These are phyloP conservation scores for Ichneumoninae sp. DNA, from an alignment of 2,888 invertebrate species.

Conservation along the genomic window DNA sequence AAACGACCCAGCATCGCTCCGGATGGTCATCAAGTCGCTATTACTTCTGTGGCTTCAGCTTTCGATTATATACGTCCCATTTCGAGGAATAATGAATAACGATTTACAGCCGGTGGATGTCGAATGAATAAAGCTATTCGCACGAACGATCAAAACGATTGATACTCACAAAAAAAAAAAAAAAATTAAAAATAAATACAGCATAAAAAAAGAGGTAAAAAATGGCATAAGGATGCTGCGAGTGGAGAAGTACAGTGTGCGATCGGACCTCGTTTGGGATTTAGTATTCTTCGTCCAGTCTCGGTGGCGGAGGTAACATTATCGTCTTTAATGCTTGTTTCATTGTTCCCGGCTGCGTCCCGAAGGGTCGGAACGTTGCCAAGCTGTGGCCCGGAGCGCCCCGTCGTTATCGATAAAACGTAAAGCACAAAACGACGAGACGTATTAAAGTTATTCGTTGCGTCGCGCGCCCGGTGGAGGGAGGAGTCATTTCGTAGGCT, in stretches of 20 bases:
- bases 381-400: slow-evolving; percentile 17
- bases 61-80: neutral
- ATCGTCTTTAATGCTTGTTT: slow-evolving; percentile 50
- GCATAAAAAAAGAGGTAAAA: neutral
- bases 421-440: slow-evolving; percentile 52
- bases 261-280: slow-evolving; percentile 40
- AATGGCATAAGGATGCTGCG: neutral
- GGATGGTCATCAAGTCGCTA: neutral
- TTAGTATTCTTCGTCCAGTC: slow-evolving; percentile 31
- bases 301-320: slow-evolving; percentile 21
- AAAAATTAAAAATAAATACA: neutral
- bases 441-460: slow-evolving; percentile 41
- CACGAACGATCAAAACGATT: neutral
- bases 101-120: neutral
- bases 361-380: slow-evolving; percentile 30
- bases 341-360: slow-evolving; percentile 40
- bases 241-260: slow-evolving; percentile 24
- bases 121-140: neutral
- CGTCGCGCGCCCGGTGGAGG: neutral
- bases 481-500: slow-evolving; percentile 43
- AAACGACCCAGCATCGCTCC: neutral
- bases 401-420: slow-evolving; percentile 63
- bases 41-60: neutral
- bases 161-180: neutral
- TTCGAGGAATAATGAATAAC: slow-evolving; percentile 7